phyloP scores from a whole-genome alignment of 2,888 invertebrate genomes.

The Drosophila affinis region DNA sequence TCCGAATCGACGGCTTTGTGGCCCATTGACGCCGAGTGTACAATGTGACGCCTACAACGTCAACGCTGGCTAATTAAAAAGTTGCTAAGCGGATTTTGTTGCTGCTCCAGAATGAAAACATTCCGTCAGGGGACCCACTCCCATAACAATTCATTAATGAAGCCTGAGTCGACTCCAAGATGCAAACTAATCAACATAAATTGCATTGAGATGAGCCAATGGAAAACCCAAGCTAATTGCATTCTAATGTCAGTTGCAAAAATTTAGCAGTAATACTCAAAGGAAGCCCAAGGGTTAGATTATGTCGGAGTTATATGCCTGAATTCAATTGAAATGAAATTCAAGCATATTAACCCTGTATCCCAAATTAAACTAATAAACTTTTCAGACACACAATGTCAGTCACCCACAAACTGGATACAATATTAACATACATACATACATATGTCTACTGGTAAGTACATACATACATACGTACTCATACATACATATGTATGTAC shows the following conservation, averaged over 20 bases:
- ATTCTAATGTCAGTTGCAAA: slow-evolving; percentile 4
- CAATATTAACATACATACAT: slow-evolving; percentile 1
- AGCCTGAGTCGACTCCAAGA: slow-evolving; percentile 31
- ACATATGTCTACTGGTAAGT: not conserved
- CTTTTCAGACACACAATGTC: slow-evolving; percentile 23
- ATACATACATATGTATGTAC: no score
- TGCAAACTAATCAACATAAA: slow-evolving; percentile 49
- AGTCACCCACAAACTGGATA: not conserved
- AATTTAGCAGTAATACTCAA: slow-evolving; percentile 9
- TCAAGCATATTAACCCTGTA: slow-evolving; percentile 19
- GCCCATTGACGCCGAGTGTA: slow-evolving; percentile 16
- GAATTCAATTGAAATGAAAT: slow-evolving; percentile 29
- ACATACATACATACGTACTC: no score
- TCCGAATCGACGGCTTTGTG: slow-evolving; percentile 19
- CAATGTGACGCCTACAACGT: slow-evolving; percentile 39
- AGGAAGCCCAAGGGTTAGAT: slow-evolving; percentile 27
- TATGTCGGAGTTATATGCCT: slow-evolving; percentile 5
- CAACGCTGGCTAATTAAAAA: slow-evolving; percentile 60
- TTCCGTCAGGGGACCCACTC: slow-evolving; percentile 1
- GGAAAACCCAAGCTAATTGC: slow-evolving; percentile 26
- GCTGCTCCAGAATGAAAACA: slow-evolving; percentile 26
- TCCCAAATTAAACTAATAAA: slow-evolving; percentile 42
- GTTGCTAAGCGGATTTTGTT: slow-evolving; percentile 72
- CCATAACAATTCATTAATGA: slow-evolving; percentile 34
- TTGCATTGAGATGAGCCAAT: slow-evolving; percentile 27